A percentile compares a stretch with the other conserved stretches of the same genome.
Evolutionary conservation across 2,113 vertebrate species (phyloP).

Genomic region (Pavo muticus): DNA sequence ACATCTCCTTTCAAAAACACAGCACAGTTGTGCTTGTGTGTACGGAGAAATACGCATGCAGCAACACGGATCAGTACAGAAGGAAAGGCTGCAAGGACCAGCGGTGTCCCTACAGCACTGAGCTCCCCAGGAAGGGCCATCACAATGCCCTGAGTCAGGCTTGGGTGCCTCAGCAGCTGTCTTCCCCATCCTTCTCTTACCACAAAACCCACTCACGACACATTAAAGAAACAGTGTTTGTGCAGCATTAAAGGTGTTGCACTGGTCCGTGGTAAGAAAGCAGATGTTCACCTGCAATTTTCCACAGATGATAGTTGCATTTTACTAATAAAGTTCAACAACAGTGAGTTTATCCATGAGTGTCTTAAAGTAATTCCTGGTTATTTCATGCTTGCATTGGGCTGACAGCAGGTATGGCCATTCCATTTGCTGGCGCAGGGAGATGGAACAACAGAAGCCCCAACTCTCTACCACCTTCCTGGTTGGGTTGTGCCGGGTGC

Average conservation of each 20-base stretch:
- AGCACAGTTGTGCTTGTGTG: accelerated
- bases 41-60: neutral
- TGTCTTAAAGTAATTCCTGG: neutral
- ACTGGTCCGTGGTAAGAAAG: neutral
- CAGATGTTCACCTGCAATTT: neutral
- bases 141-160: no score
- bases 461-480: neutral
- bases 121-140: neutral
- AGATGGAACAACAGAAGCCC: neutral
- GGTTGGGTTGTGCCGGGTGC: accelerated
- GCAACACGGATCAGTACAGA: neutral
- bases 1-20: neutral
- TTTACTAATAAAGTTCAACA: neutral
- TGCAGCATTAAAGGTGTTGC: neutral
- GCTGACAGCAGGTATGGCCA: neutral
- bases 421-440: neutral
- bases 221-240: neutral
- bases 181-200: neutral
- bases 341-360: neutral
- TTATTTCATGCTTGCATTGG: neutral
- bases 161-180: neutral
- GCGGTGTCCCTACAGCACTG: accelerated
- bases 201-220: accelerated
- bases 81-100: neutral
- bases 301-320: neutral